Percentiles rank a stretch among this genome's conserved stretches.
phyloP scores from a whole-genome alignment of 1,140 invertebrate genomes.

The Papilio helenus region DNA sequence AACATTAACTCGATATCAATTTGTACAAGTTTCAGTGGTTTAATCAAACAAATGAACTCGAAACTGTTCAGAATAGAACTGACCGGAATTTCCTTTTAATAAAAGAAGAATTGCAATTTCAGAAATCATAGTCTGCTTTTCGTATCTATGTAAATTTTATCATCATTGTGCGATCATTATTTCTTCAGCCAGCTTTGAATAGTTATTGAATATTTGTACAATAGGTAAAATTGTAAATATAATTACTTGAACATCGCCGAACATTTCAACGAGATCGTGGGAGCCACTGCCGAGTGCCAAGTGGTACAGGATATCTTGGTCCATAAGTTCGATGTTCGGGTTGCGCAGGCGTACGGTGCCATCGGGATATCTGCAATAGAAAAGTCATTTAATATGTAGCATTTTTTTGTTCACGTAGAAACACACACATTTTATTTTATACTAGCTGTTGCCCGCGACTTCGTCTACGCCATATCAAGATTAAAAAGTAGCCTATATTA shows the following conservation, averaged over 20 bases:
- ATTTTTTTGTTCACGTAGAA: not conserved
- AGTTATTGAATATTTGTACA: not conserved
- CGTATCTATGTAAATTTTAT: too few relatives aligned
- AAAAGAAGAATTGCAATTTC: too few relatives aligned
- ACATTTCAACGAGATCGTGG: conserved; percentile 97
- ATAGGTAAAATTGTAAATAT: not conserved
- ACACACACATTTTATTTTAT: not conserved
- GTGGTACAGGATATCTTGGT: conserved; percentile 97
- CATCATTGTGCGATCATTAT: too few relatives aligned
- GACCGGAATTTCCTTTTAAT: too few relatives aligned
- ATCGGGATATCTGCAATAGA: conserved; percentile 87
- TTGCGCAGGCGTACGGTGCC: conserved; percentile 92
- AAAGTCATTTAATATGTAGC: conserved; percentile 19
- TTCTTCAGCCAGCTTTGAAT: too few relatives aligned
- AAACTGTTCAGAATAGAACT: too few relatives aligned
- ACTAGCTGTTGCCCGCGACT: too few relatives aligned
- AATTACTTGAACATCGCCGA: conserved; percentile 96
- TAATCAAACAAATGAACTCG: not conserved
- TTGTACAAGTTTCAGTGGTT: not conserved
- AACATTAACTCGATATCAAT: not conserved
- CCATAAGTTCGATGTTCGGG: conserved; percentile 94
- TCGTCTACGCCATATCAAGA: too few relatives aligned
- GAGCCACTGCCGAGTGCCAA: conserved; percentile 94
- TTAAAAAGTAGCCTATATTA: too few relatives aligned
- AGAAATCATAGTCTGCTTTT: too few relatives aligned